Base-by-base conservation (phyloP, 2,888 invertebrate species). In the Cheilosia scutellata region DNA sequence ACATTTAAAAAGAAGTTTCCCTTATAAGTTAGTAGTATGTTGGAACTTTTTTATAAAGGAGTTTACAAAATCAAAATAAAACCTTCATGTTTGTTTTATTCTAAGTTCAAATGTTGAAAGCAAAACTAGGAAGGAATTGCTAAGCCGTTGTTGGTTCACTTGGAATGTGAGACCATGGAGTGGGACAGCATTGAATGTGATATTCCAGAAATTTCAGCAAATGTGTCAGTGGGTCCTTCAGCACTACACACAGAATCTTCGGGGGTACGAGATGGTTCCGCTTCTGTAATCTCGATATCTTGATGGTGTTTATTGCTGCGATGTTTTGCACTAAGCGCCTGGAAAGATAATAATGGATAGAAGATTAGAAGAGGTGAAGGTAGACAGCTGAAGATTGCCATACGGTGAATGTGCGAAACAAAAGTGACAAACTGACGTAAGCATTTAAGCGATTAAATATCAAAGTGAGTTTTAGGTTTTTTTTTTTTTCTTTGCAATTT, bases 201-300 rank as follows among this genome's bases (percentile, higher is more conserved):
- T 87, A 93, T 90, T 75, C 92, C 92, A 66, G 93, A 92, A 77
- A 92, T 90, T 90, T 93, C 93, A 53, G 91, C 92, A 89, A 90
- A 91, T 42, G 92, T 92, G 84, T 93, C 95, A 87, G 95, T 95
- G 82, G 96, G 96, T 2, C 97, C 97, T 93, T 97, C 97, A 88
- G 95, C 95, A 89, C 97, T 97, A 93, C 97, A 97, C 53, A 97
- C 96, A 1, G 97, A 97, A 93, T 98, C 98, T 92, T 98, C 97
- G 11, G 97, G 97, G 20, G 97, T 97, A 88, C 96, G 94, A 27
- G 97, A 97, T 66, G 96, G 95, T 93, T 97, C 97, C 20, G 95
- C 95, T 92, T 96, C 96, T 87, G 95, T 95, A 75, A 94, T 94
- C 91, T 95, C 95, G 88, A 94, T 93, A 88, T 93, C 95, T 90